Evolutionary conservation across 1,140 invertebrate genomes (phyloP), one percentile per base, ranked within the genome.

Genomic region (Chrysomallon squamiferum): DNA sequence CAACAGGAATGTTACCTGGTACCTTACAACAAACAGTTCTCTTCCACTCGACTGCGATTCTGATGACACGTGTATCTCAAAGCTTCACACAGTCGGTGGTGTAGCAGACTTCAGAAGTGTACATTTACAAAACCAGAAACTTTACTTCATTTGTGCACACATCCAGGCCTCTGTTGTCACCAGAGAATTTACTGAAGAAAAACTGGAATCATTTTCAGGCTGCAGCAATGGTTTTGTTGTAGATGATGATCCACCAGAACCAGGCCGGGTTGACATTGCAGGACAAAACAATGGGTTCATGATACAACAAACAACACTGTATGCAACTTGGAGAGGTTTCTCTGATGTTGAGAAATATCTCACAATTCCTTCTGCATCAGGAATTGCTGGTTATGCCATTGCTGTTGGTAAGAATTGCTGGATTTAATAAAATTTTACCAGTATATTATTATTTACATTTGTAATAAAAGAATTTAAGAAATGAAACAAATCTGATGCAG

Each of bases 211-310:
- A 20, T 32, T 30, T 22, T 29, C 25, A n/a, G 57, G 30, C 2
- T 76, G 74, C 54, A 68, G 74, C n/a, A 62, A 76, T 60, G 74
- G 74, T 13, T 61, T 76, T 20, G 50, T 71, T 6, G 52, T 76
- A 9, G 74, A 76, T 65, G 50, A 66, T 29, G 54, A 35, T 15
- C 47, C 59, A 2, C 74, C 74, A 7, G 33, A 25, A 11, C n/a
- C 7, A 27, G 74, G 74, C 15, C 22, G 38, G 0, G 69, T 76
- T 18, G 22, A 25, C n/a, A 62, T 76, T 3, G 27, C n/a, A 9
- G 29, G 59, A 20, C 60, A 63, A 13, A 35, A 57, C n/a, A 63
- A 59, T 49, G 73, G 70, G 2, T 75, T 63, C 33, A 33, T 75
- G 2, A 63, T 54, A 4, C 54, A 67, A 22, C 7, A 11, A 6